These are phyloP conservation scores for Strix aluco DNA, from an alignment of 2,113 vertebrate genomes.

Conservation along the genomic window DNA sequence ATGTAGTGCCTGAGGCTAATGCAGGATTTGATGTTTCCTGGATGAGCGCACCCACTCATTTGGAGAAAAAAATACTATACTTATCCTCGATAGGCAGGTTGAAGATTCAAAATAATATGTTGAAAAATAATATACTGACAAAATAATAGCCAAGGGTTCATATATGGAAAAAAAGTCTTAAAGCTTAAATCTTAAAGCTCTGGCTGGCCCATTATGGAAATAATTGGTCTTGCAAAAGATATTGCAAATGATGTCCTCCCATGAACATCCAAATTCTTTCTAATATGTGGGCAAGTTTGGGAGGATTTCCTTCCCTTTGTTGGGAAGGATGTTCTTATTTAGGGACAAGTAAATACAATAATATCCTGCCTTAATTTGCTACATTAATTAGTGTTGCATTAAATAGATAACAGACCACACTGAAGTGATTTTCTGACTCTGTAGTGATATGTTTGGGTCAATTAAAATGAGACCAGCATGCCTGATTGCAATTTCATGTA, in stretches of 20 bases:
- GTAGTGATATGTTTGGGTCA: neutral
- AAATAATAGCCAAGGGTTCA: neutral
- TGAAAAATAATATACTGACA: neutral
- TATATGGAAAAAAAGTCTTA: neutral
- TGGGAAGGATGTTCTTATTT: neutral
- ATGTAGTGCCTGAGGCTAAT: neutral
- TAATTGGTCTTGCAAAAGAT: neutral
- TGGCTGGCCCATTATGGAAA: neutral
- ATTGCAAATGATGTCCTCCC: neutral
- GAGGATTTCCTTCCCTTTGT: neutral
- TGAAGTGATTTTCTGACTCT: neutral
- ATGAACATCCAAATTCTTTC: neutral
- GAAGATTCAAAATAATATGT: neutral
- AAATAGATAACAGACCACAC: fast-evolving
- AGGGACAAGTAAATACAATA: neutral
- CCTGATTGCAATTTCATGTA: neutral
- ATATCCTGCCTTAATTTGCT: neutral
- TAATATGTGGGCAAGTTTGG: too few species aligned
- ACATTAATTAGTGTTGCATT: neutral
- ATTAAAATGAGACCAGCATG: neutral
- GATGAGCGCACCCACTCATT: neutral
- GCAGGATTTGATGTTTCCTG: neutral
- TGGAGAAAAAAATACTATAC: fast-evolving
- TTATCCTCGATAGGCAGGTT: neutral
- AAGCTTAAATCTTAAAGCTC: neutral